Evolutionary conservation across 1,140 invertebrate species (phyloP).

Genomic region (Drosophila equinoxialis): DNA sequence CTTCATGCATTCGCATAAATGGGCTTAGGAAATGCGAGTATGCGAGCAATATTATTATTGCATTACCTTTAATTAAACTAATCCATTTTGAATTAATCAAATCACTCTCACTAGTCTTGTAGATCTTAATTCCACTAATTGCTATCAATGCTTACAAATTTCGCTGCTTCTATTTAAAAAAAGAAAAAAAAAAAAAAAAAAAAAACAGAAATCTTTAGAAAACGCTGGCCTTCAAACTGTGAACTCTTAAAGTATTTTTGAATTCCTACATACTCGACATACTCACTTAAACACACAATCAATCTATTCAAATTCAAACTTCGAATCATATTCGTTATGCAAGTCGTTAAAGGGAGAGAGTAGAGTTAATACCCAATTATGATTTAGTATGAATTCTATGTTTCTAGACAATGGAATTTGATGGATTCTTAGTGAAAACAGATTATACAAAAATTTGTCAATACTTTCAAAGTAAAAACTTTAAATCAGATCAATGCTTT

Average conservation of each 20-base stretch:
- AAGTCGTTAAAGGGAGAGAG: not conserved
- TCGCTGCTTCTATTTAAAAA: not conserved
- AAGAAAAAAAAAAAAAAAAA: no score
- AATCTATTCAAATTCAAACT: not conserved
- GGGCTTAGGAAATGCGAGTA: not conserved
- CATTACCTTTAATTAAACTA: not conserved
- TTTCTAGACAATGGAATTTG: no score
- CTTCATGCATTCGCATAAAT: not conserved
- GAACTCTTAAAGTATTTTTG: not conserved
- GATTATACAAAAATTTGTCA: not conserved
- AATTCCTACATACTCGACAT: not conserved
- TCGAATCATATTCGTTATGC: not conserved
- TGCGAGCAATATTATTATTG: not conserved
- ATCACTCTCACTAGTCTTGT: slow-evolving; percentile 10
- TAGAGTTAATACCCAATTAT: no score
- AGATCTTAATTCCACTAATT: slow-evolving; percentile 9
- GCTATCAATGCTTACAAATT: slow-evolving; percentile 7
- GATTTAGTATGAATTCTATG: no score
- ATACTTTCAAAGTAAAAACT: not conserved
- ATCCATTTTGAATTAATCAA: not conserved
- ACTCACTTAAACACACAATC: no score
- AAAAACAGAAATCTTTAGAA: not conserved
- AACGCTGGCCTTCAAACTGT: slow-evolving; percentile 10
- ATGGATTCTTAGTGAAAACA: no score
- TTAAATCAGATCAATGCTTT: not conserved